A percentile compares a stretch with the other conserved stretches of the same genome.
These are phyloP conservation scores for Upupa epops DNA, from an alignment of 2,113 vertebrate species.

Conservation along the genomic window DNA sequence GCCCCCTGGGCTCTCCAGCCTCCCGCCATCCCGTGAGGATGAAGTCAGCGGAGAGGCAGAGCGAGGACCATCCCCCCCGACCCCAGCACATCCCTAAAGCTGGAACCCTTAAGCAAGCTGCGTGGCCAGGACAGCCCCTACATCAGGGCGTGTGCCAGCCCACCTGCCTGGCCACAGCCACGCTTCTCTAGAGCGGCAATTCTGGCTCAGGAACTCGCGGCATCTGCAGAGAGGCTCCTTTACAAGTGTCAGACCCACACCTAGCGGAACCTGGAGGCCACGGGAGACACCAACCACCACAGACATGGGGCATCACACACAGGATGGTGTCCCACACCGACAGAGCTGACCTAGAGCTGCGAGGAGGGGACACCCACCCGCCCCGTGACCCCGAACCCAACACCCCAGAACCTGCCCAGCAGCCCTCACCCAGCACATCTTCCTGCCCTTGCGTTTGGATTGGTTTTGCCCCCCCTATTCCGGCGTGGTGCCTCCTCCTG, in stretches of 20 bases:
- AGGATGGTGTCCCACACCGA: background rate
- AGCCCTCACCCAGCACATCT: rapidly evolving
- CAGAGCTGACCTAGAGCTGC: too few species aligned
- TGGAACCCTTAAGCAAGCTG: background rate
- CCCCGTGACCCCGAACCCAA: background rate
- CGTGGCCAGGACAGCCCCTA: background rate
- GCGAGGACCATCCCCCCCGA: rapidly evolving
- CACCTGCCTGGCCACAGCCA: background rate
- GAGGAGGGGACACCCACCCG: background rate
- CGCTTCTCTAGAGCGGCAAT: rapidly evolving
- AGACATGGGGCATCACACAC: rapidly evolving
- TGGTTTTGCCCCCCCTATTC: background rate
- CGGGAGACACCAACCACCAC: rapidly evolving
- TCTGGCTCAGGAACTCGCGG: background rate
- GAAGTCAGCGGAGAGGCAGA: background rate
- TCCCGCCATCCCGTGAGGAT: background rate
- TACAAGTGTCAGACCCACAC: rapidly evolving
- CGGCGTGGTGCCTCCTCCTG: rapidly evolving
- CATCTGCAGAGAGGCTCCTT: background rate
- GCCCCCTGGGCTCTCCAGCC: background rate
- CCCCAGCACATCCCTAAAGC: background rate
- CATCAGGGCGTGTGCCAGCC: rapidly evolving
- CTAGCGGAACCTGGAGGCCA: rapidly evolving
- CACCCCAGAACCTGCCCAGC: too few species aligned
- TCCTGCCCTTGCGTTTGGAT: background rate